Base-by-base conservation (phyloP, 2,888 invertebrate genomes). In the Andricus quercusramuli region DNA sequence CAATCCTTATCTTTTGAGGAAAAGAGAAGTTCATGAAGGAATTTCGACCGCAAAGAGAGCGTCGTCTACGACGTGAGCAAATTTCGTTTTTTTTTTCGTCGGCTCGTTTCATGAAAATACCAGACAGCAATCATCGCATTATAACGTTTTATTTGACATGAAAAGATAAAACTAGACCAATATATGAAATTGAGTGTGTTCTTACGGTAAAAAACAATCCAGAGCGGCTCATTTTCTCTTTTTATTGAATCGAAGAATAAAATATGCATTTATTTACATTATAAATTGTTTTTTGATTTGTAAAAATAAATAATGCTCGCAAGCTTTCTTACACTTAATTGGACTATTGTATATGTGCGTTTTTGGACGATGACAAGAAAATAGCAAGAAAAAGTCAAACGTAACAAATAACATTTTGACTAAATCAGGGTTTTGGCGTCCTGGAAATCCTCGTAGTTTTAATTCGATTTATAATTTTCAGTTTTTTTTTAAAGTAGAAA, bases 71-170 rank as follows among this genome's bases (percentile, higher is more conserved):
- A 56, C 13, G 51, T 74, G 56, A 20, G 13, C 29, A 66, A 64
- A 78, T 65, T 47, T 78, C 62, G 74, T 79, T 80, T 88, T 86
- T 88, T 86, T 86, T 83, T 86, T 83, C 67, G 83, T 83, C 82
- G 82, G 85, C 79, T 65, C 79, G 83, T 84, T 86, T 88, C 80
- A 87, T 78, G 83, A 84, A 81, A 79, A 64, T 79, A 81, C 82
- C 81, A 83, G 87, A 86, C 85, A 74, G 78, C 80, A 84, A 86
- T 85, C 84, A 86, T 83, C 83, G 84, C 85, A 86, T 88, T 89
- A 86, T 84, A 74, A 77, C 78, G 79, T 67, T 80, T 84, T 83
- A 83, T 82, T 83, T 80, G 79, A 67, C 37, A 77, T 37, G 80
- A 79, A 80, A 82, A 79, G 80, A 80, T 82, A 85, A 81, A 85